A percentile compares a stretch with the other conserved stretches of the same genome.
These are phyloP conservation scores for Gonatopus flavifemur DNA, from an alignment of 1,140 invertebrate genomes.

Conservation along the genomic window DNA sequence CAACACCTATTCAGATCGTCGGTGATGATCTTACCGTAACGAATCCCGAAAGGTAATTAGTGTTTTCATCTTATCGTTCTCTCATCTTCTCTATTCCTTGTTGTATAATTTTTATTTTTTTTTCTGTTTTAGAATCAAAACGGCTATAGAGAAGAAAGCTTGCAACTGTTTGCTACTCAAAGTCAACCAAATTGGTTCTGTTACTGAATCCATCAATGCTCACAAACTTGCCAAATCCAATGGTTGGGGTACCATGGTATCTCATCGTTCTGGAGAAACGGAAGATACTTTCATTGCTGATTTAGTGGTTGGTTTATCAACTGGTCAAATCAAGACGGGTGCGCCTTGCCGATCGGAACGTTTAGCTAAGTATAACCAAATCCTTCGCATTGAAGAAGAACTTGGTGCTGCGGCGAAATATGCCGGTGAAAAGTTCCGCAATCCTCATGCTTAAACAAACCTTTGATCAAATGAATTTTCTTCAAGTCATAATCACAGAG, in stretches of 20 bases:
- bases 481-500: no score
- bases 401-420: conserved; percentile 87
- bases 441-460: conserved; percentile 63
- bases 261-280: conserved; percentile 96
- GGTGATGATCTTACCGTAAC: conserved; percentile 98
- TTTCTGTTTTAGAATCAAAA: conserved; percentile 72
- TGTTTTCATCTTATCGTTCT: background rate
- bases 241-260: conserved; percentile 99
- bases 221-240: conserved; percentile 90
- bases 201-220: conserved; percentile 96
- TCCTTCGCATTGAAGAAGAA: conserved; percentile 98
- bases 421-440: conserved; percentile 94
- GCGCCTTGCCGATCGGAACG: conserved; percentile 98
- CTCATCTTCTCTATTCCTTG: conserved; percentile 1
- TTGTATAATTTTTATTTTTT: conserved; percentile 6
- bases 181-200: conserved; percentile 98
- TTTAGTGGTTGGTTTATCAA: conserved; percentile 93
- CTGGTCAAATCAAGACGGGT: conserved; percentile 98
- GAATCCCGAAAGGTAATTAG: conserved; percentile 64
- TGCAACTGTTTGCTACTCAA: conserved; percentile 97
- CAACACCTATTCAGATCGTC: conserved; percentile 86
- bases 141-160: conserved; percentile 95
- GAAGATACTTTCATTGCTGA: conserved; percentile 99
- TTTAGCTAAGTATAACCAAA: conserved; percentile 98
- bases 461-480: no score